These are phyloP conservation scores for Phrynocephalus versicolor DNA, from an alignment of 2,113 vertebrate genomes.

Conservation along the genomic window DNA sequence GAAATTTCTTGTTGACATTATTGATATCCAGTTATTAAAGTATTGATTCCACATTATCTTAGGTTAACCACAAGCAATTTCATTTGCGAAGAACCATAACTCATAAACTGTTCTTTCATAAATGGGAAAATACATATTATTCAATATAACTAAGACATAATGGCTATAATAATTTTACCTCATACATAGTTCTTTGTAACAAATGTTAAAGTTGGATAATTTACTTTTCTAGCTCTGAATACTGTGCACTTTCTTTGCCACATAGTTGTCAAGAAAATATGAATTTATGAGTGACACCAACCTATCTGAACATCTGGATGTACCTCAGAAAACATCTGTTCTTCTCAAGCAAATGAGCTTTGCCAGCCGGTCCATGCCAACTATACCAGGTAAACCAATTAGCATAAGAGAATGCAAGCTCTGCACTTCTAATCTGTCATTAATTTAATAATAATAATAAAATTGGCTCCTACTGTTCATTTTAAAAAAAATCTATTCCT, in stretches of 20 bases:
- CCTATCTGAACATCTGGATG: constrained; percentile 79
- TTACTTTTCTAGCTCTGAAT: not conserved
- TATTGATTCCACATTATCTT: not conserved
- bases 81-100: not conserved
- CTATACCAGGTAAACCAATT: constrained; percentile 85
- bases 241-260: not conserved
- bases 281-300: constrained; percentile 99
- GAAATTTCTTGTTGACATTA: not conserved
- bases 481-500: not conserved
- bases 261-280: constrained; percentile 91
- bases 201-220: constrained; percentile 5
- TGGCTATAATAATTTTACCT: not conserved
- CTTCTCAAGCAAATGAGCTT: constrained; percentile 83
- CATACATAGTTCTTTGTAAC: not conserved
- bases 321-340: constrained; percentile 71
- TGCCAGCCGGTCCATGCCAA: constrained; percentile 90
- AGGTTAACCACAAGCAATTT: not conserved
- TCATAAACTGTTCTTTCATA: not conserved
- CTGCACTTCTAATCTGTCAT: not conserved
- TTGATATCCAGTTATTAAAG: not conserved
- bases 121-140: not conserved
- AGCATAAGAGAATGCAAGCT: not conserved
- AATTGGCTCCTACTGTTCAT: not conserved
- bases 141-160: not conserved
- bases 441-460: no score